Evolutionary conservation across 1,140 invertebrate species (phyloP), one percentile per base, ranked within the genome.

Genomic region (Orchesella cincta): DNA sequence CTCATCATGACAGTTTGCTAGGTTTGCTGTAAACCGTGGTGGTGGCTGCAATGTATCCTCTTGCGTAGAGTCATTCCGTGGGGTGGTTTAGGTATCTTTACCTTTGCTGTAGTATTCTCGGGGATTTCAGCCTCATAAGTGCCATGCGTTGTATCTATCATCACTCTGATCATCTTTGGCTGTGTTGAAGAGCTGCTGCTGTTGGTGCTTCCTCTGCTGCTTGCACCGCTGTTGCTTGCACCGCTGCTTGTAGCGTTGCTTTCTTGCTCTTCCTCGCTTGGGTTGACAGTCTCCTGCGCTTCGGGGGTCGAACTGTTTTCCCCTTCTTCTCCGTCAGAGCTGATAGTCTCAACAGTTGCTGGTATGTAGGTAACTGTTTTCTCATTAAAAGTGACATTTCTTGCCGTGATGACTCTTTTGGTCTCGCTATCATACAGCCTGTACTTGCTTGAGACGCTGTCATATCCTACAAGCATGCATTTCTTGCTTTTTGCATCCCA

Each of bases 361-460:
- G n/a, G n/a, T n/a, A n/a, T n/a, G n/a, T n/a, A n/a, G n/a, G n/a
- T n/a, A n/a, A n/a, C n/a, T n/a, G n/a, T n/a, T n/a, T n/a, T 64
- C 23, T 64, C 57, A 64, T 8, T 14, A 23, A 64, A 64, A 23
- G n/a, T 16, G 12, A 64, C 57, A 64, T 64, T 64, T 64, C 57
- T n/a, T 64, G 5, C 57, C 12, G 14, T 64, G 12, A 12, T 8
- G 14, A 64, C 28, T 12, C 20, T 64, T 64, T 23, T 64, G 5
- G 5, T 12, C 57, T 64, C 57, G 20, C 12, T 5, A 64, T 16
- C 12, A 23, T 64, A 64, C 20, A 64, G 14, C 8, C 57, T 5
- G 57, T 26, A 64, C 23, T n/a, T 8, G 12, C 8, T 16, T n/a
- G 20, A 23, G n/a, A 26, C 8, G 5, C 28, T 12, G 57, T 64